These are phyloP conservation scores for Drosophila takahashii DNA, from an alignment of 1,140 invertebrate genomes.

Conservation along the genomic window DNA sequence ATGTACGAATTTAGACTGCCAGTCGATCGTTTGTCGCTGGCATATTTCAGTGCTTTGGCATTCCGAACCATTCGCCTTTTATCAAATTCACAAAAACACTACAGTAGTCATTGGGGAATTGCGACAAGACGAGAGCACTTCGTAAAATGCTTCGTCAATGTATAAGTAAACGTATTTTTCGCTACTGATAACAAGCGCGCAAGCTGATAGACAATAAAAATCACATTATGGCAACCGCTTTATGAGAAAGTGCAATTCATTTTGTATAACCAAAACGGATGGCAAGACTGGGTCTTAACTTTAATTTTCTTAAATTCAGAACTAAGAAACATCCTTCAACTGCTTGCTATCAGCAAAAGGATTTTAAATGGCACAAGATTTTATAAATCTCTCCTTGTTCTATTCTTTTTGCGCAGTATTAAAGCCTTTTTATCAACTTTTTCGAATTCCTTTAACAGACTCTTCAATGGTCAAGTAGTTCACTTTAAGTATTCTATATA, in stretches of 20 bases:
- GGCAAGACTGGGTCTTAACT: slow-evolving; percentile 10
- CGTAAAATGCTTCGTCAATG: slow-evolving; percentile 32
- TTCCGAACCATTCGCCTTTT: slow-evolving; percentile 54
- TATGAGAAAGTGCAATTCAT: slow-evolving; percentile 23
- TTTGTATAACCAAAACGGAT: slow-evolving; percentile 5
- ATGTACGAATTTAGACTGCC: slow-evolving; percentile 58
- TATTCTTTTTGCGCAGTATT: too few relatives aligned
- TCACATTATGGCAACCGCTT: slow-evolving; percentile 10
- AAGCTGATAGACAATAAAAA: slow-evolving; percentile 53
- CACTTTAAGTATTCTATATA: too few relatives aligned
- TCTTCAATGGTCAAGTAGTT: too few relatives aligned
- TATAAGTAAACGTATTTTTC: slow-evolving; percentile 13
- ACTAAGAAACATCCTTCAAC: not conserved
- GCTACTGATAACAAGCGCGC: slow-evolving; percentile 53
- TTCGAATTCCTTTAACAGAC: not conserved
- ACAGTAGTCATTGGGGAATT: slow-evolving; percentile 12
- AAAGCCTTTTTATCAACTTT: not conserved
- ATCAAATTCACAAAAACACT: slow-evolving; percentile 67
- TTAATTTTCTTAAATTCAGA: not conserved
- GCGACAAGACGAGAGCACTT: slow-evolving; percentile 18
- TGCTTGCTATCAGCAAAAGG: not conserved
- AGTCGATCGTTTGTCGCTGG: slow-evolving; percentile 19
- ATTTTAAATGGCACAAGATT: not conserved
- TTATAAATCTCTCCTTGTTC: too few relatives aligned
- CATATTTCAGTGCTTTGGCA: slow-evolving; percentile 66